These are phyloP conservation scores for Enteromius thamalakanensis DNA, from an alignment of 2,797 vertebrate species.

Conservation along the genomic window DNA sequence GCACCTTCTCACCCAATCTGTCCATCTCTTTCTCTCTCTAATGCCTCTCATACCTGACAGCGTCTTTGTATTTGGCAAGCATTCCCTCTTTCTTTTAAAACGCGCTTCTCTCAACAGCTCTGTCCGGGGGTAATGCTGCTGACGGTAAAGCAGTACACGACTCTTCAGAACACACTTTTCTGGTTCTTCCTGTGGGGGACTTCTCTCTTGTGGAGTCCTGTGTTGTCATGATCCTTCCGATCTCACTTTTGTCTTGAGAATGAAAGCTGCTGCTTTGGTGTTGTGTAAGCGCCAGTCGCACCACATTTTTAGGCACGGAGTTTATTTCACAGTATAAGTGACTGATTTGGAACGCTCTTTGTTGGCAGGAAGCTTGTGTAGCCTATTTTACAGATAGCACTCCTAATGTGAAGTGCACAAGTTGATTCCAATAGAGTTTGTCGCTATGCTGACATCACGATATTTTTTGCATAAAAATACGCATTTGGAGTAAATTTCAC, in stretches of 20 bases:
- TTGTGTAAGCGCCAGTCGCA: background rate
- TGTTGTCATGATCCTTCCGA: background rate
- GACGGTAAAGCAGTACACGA: slow-evolving; percentile 45
- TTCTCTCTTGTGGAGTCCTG: background rate
- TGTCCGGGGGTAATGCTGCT: slow-evolving; percentile 45
- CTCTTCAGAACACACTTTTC: slow-evolving; percentile 15
- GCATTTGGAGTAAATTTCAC: background rate
- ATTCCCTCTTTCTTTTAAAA: slow-evolving; percentile 39
- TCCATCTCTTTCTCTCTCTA: background rate
- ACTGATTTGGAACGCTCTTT: background rate
- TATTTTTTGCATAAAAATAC: background rate
- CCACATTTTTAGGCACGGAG: background rate
- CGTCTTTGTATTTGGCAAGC: background rate
- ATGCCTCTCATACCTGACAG: slow-evolving; percentile 29
- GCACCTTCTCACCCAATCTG: slow-evolving; percentile 21
- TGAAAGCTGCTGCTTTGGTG: background rate
- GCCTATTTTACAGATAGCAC: background rate
- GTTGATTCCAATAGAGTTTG: background rate
- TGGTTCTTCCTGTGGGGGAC: slow-evolving; percentile 1
- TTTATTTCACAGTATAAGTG: background rate
- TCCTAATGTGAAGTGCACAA: background rate
- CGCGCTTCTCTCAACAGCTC: slow-evolving; percentile 57
- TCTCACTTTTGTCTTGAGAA: background rate
- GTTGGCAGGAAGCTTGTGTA: background rate
- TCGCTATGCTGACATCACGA: background rate